A percentile compares a stretch with the other conserved stretches of the same genome.
phyloP scores from a whole-genome alignment of 2,888 invertebrate genomes.

The Dione vanillae region DNA sequence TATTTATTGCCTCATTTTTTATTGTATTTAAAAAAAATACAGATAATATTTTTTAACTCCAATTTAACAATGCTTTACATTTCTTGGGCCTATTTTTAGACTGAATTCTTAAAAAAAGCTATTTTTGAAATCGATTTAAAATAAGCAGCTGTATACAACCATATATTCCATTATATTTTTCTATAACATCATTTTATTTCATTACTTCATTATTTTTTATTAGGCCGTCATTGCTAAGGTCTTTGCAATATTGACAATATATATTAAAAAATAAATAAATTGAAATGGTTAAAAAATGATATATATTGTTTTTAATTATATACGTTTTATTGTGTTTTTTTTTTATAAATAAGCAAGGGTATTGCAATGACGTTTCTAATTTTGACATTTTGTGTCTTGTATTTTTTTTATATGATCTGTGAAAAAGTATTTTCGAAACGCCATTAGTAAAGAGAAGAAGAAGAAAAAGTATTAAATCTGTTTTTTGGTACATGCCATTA shows the following conservation, averaged over 20 bases:
- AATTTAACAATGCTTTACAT: not conserved
- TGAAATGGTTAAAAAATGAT: no score
- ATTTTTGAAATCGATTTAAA: not conserved
- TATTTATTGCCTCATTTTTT: not conserved
- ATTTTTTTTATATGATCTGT: conserved; percentile 1
- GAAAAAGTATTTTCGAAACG: not conserved
- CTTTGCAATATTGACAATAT: no score
- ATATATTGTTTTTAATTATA: no score
- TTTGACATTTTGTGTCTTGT: conserved; percentile 8
- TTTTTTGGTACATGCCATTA: not conserved
- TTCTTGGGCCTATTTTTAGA: conserved; percentile 1
- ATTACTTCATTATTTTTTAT: not conserved
- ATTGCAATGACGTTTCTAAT: not conserved
- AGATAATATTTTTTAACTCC: no score
- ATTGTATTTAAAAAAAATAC: no score
- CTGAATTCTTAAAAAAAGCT: not conserved
- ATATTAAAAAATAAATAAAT: conserved; percentile 1
- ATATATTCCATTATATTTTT: conserved; percentile 25
- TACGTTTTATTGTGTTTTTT: no score
- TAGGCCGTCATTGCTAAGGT: no score
- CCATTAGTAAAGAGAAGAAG: no score
- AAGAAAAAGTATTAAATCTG: no score
- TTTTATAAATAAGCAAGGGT: no score
- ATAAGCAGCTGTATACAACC: conserved; percentile 17
- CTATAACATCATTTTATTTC: not conserved